Percentiles rank a stretch among this genome's conserved stretches.
These are phyloP conservation scores for Drosophila hydei DNA, from an alignment of 1,140 invertebrate species.

Conservation along the genomic window DNA sequence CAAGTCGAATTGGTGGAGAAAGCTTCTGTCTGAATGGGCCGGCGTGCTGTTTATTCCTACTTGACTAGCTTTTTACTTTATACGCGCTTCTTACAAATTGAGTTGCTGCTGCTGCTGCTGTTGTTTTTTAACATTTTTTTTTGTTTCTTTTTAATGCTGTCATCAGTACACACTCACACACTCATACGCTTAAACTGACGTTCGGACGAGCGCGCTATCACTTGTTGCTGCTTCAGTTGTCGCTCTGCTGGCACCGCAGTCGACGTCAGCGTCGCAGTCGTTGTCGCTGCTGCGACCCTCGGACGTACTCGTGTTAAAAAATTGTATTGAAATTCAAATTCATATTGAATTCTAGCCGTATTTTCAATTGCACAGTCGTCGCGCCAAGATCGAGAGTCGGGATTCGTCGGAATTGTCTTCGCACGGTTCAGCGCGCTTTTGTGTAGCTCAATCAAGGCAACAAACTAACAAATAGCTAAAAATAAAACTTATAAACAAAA, in stretches of 20 bases:
- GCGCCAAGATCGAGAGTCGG: conserved; percentile 55
- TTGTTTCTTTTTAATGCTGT: conserved; percentile 53
- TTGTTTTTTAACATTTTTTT: conserved; percentile 22
- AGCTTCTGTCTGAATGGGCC: background rate
- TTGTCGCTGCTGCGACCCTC: background rate
- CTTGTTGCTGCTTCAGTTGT: conserved; percentile 70
- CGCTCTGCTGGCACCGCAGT: conserved; percentile 34
- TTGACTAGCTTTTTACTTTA: conserved; percentile 41
- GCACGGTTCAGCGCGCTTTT: conserved; percentile 34
- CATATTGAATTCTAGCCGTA: conserved; percentile 70
- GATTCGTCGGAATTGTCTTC: conserved; percentile 10
- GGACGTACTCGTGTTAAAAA: conserved; percentile 55
- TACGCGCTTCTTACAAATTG: conserved; percentile 33
- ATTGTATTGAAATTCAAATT: conserved; percentile 80
- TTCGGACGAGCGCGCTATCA: conserved; percentile 54
- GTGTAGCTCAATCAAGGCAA: conserved; percentile 16
- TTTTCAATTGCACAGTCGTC: conserved; percentile 76
- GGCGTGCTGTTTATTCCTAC: conserved; percentile 16
- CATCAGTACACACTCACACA: conserved; percentile 32
- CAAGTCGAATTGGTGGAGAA: background rate
- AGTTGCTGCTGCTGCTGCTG: background rate
- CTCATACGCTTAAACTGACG: conserved; percentile 1
- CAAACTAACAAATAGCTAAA: conserved; percentile 23
- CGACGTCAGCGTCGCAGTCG: conserved; percentile 19
- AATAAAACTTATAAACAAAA: conserved; percentile 13